Conservation (phyloP, 2,797 vertebrate genomes). For the Buphagus erythrorhynchus region DNA sequence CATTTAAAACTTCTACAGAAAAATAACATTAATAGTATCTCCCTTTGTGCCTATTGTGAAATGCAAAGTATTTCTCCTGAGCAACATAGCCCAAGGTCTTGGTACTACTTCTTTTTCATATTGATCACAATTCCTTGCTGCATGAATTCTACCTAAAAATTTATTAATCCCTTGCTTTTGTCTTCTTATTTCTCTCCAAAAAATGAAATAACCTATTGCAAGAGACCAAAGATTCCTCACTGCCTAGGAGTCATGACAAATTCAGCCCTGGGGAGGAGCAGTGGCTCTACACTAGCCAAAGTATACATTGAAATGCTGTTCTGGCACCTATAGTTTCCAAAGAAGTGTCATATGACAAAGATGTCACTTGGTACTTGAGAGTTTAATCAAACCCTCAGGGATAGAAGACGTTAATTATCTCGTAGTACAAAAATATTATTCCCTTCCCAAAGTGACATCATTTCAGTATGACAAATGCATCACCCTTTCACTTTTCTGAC, state of each 20-base stretch:
- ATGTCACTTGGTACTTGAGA: slow-evolving; percentile 57
- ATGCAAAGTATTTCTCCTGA: not conserved
- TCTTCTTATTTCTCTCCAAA: slow-evolving; percentile 8
- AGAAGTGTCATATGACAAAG: slow-evolving; percentile 46
- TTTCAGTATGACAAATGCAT: slow-evolving; percentile 22
- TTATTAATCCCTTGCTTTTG: not conserved
- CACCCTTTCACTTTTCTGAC: slow-evolving; percentile 16
- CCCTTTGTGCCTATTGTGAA: not conserved
- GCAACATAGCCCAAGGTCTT: not conserved
- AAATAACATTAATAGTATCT: not conserved
- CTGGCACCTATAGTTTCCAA: slow-evolving; percentile 39
- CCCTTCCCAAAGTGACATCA: slow-evolving; percentile 42
- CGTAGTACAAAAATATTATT: not conserved
- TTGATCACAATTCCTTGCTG: not conserved
- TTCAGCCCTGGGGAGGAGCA: slow-evolving; percentile 36
- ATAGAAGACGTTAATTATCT: slow-evolving; percentile 27
- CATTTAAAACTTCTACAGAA: not conserved
- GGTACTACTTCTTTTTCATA: not conserved
- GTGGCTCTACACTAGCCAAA: not conserved
- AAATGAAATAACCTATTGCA: slow-evolving; percentile 33
- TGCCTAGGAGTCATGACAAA: slow-evolving; percentile 16
- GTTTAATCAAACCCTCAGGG: slow-evolving; percentile 46
- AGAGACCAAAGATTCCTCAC: slow-evolving; percentile 35
- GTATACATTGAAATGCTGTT: slow-evolving; percentile 45
- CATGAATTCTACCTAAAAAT: not conserved